Evolutionary conservation across 2,888 invertebrate species (phyloP), one percentile per base, ranked within the genome.

Genomic region (Ormyrus thymus): DNA sequence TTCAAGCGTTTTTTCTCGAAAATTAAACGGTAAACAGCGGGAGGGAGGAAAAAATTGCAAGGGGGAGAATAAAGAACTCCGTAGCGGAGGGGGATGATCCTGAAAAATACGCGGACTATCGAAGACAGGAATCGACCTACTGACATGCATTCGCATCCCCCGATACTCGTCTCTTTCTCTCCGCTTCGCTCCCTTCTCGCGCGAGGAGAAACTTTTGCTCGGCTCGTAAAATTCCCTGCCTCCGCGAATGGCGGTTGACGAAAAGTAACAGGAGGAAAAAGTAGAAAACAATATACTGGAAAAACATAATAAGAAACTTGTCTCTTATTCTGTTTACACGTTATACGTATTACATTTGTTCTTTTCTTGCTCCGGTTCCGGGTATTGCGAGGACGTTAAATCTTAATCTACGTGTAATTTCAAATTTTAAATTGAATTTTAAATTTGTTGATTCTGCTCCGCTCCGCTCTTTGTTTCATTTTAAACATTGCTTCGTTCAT

Each of bases 51-150:
- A 29, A 29, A 29, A 29, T 29, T 29, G 1, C 0, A 29, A 29
- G 29, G 2, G 29, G 3, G 29, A 29, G 2, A 29, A 29, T 1
- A 15, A 73, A 55, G 46, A 13, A 64, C 29, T 48, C 48, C 43
- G 46, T 0, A 56, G 45, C 15, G 6, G 53, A 29, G 6, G 6
- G 10, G 10, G 59, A 61, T 77, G 48, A 77, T 77, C 53, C 29
- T 53, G 59, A 73, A 78, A 75, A 53, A 79, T 58, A 48, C 56
- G 61, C 50, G 50, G 68, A 74, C 73, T 75, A 79, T 79, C 65
- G 70, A 79, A 79, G 70, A 70, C 70, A 71, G 61, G 75, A 71
- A 78, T 76, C 79, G 79, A 79, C 79, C 79, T 79, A 79, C 79
- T 79, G 75, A 79, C 79, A 79, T 76, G 79, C 71, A 79, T 79